Conservation (phyloP, 2,888 invertebrate species). For the Ceraclea dissimilis region DNA sequence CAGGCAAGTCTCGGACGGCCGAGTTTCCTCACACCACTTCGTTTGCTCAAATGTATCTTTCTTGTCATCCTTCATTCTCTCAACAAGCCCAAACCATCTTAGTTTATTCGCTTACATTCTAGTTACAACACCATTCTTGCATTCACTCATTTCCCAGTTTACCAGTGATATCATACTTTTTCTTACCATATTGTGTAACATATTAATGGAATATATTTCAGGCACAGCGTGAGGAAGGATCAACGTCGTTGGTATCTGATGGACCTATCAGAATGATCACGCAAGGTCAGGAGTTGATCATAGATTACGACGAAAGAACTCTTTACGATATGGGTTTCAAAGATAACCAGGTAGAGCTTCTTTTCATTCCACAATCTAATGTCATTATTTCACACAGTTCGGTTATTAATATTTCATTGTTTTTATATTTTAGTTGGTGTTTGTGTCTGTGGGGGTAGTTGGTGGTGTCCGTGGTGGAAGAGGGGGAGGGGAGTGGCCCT, state of each 20-base stretch:
- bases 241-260: slow-evolving; percentile 61
- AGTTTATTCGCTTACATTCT: too few species aligned
- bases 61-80: too few species aligned
- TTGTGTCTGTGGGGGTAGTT: slow-evolving; percentile 81
- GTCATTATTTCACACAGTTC: too few species aligned
- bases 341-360: slow-evolving; percentile 70
- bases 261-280: slow-evolving; percentile 89
- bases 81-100: too few species aligned
- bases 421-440: slow-evolving; percentile 58
- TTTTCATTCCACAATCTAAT: background rate
- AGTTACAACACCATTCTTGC: background rate
- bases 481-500: slow-evolving; percentile 65
- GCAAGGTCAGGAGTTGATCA: slow-evolving; percentile 85
- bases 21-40: too few species aligned
- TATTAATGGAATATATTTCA: slow-evolving; percentile 24
- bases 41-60: too few species aligned
- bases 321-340: slow-evolving; percentile 89
- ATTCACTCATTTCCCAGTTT: too few species aligned
- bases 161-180: background rate
- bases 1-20: too few species aligned
- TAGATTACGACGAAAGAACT: slow-evolving; percentile 87
- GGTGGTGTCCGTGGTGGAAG: slow-evolving; percentile 48
- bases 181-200: too few species aligned
- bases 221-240: slow-evolving; percentile 47
- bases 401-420: too few species aligned